Evolutionary conservation across 2,797 vertebrate genomes (phyloP).

Genomic region (Naso thynnoides): DNA sequence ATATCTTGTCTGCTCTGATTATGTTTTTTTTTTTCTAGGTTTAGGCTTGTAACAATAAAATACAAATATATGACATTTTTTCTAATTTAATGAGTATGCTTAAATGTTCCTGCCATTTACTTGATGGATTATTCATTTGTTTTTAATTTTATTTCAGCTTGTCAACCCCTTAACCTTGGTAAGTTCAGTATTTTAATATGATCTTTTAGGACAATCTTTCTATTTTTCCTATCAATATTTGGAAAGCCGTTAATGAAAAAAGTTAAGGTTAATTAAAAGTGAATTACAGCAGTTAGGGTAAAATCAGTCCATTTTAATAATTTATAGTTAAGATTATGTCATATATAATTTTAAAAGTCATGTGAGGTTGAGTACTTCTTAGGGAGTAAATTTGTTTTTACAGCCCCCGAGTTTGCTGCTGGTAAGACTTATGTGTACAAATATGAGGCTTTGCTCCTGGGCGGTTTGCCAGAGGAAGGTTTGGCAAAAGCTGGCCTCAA

Average conservation of each 20-base stretch:
- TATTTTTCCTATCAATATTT: not conserved
- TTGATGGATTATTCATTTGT: not conserved
- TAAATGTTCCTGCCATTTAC: not conserved
- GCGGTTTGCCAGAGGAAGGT: constrained; percentile 82
- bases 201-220: not conserved
- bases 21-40: not conserved
- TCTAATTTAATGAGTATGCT: not conserved
- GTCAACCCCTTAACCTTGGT: constrained; percentile 72
- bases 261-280: not conserved
- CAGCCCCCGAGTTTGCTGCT: constrained; percentile 79
- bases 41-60: not conserved
- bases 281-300: not conserved
- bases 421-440: constrained; percentile 83
- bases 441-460: constrained; percentile 81
- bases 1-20: not conserved
- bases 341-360: not conserved
- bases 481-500: constrained; percentile 86
- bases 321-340: not conserved
- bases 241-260: not conserved
- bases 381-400: constrained; percentile 20
- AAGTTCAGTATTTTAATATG: constrained; percentile 48
- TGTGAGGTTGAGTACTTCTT: not conserved
- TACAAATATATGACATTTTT: not conserved
- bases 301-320: not conserved
- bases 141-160: constrained; percentile 57